Base-by-base conservation (phyloP, 2,888 invertebrate species). In the Metallyticus violacea region DNA sequence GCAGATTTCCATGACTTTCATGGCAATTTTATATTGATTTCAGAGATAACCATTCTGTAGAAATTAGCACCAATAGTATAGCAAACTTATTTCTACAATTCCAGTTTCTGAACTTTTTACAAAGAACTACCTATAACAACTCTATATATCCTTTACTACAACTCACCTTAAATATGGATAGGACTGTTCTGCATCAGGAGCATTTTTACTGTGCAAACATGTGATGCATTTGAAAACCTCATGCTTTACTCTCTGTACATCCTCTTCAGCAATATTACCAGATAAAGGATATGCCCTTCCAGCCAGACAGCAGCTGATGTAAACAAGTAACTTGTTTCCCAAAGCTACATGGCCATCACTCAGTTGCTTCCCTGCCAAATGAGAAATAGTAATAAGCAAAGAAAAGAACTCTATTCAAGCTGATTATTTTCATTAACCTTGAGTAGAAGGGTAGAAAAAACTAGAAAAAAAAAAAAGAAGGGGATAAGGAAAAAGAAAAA, bases 241-340 rank as follows among this genome's bases (percentile, higher is more conserved):
- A 87, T 95, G 94, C 90, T 97, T 96, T 1, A 96, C 96, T 90
- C 93, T 93, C 62, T 93, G 93, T 7, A 95, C 93, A 83, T 93
- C 92, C 76, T 94, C 93, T 9, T 93, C 92, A 0, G 95, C 94
- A 89, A 97, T 94, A 89, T 95, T 94, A 0, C 97, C 97, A 78
- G 93, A 93, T 85, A 92, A 91, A 0, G 97, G 97, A 92, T 97
- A 98, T 0, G 96, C 96, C 86, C 96, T 93, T 0, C 97, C 98
- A n/a, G 97, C 96, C 88, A 98, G 92, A 90, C 97, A 97, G 89
- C 97, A 97, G 88, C 96, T 97, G 40, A 97, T 94, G 90, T 97
- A 98, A 2, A 98, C 97, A 85, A 98, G 92, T 89, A 98, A 92
- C 88, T 96, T 96, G 90, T 97, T 97, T 7, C 97, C 98, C 80